phyloP scores from a whole-genome alignment of 1,140 invertebrate species.

The Drosophila pseudoananassae region DNA sequence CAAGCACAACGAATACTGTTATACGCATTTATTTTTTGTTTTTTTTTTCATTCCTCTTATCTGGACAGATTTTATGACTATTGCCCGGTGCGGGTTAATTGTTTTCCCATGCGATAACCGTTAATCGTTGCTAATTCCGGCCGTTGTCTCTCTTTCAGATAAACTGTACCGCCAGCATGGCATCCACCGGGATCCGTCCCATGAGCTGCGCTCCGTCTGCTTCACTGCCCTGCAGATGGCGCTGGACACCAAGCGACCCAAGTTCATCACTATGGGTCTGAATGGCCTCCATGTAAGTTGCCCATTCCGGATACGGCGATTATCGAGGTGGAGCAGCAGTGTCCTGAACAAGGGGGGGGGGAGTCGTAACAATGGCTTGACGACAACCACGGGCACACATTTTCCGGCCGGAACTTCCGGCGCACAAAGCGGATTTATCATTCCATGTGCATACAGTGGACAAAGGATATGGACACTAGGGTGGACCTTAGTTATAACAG shows the following conservation, averaged over 20 bases:
- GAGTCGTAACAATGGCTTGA: slow-evolving; percentile 14
- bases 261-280: slow-evolving; percentile 91
- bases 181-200: slow-evolving; percentile 90
- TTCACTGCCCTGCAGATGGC: slow-evolving; percentile 92
- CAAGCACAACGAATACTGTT: too few relatives aligned
- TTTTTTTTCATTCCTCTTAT: slow-evolving; percentile 6
- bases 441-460: slow-evolving; percentile 18
- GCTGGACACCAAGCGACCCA: slow-evolving; percentile 93
- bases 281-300: slow-evolving; percentile 92
- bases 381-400: slow-evolving; percentile 34
- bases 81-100: slow-evolving; percentile 18
- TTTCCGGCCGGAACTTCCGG: slow-evolving; percentile 45
- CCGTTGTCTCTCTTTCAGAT: slow-evolving; percentile 86
- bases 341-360: neutral
- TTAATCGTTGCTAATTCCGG: slow-evolving; percentile 37
- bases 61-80: slow-evolving; percentile 19
- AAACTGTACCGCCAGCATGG: slow-evolving; percentile 92
- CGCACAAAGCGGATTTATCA: slow-evolving; percentile 46
- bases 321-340: slow-evolving; percentile 11
- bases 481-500: neutral
- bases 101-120: slow-evolving; percentile 25
- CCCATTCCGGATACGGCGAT: slow-evolving; percentile 34
- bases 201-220: slow-evolving; percentile 93
- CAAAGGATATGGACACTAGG: slow-evolving; percentile 2
- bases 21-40: neutral